Evolutionary conservation across 2,888 invertebrate species (phyloP), one percentile per base, ranked within the genome.

Genomic region (Eustalomyia histrio): DNA sequence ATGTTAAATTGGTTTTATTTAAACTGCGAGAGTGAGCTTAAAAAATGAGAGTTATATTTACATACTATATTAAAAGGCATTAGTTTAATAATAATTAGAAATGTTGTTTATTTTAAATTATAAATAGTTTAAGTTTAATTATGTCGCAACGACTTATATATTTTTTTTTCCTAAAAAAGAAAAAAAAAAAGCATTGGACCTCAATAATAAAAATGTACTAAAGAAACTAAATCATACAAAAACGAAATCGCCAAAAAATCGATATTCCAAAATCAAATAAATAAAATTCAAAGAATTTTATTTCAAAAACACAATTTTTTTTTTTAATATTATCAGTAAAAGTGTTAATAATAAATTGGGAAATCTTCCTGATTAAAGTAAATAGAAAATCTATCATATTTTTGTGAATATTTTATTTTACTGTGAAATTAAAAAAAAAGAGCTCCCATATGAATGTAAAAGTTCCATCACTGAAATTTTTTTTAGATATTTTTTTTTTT

Each of bases 11-110:
- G 61, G 52, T 76, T 76, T 60, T 10, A 80, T 12, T 52, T 18
- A 12, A 57, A 65, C 24, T n/a, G 39, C 39, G 58, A 69, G 80
- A 78, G 80, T 81, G 80, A 69, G 76, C 76, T 65, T 72, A 68
- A 21, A 21, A 24, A 14, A 43, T 29, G n/a, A 39, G 21, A 63
- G 39, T 57, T 55, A 50, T 39, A 58, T 47, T 43, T 60, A 16
- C 29, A 18, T 35, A 55, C 33, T 39, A 33, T 64, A 69, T 63
- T 76, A 57, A 65, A 76, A 35, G 79, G 74, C 79, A 58, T 72
- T 74, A 61, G 18, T 74, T 74, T 73, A 58, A 67, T 55, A 76
- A 65, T 68, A 71, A 55, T 68, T 63, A 68, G 33, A 68, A 76
- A 33, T 69, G 39, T 29, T 69, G 39, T 29, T 75, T 69, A 63